Evolutionary conservation across 2,888 invertebrate species (phyloP), one percentile per base, ranked within the genome.

Genomic region (Phoronis australis): DNA sequence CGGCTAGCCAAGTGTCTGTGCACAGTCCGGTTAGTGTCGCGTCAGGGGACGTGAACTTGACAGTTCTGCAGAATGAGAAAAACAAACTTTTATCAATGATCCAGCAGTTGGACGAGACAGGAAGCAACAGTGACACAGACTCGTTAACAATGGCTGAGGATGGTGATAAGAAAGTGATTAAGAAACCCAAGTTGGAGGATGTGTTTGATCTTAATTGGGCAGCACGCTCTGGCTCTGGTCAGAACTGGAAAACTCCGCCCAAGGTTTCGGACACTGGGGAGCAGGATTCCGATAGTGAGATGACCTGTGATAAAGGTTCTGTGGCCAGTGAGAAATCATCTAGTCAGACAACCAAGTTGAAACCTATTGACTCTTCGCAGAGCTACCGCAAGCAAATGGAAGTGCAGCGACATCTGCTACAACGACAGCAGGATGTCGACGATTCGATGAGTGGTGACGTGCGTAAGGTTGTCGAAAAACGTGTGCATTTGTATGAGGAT

Each of bases 361-460:
- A 59, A 50, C 55, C 59, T 50, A 54, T 65, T 42, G 64, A 68
- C 49, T 55, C 60, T 18, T 59, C 57, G 20, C 61, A 65, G 51
- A 68, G 66, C 45, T 68, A 57, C 45, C 59, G 70, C 18, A 69
- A 67, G 54, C 69, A 68, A 56, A 65, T 70, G 66, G 71, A 71
- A 59, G 58, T 60, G 37, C 46, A 61, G 38, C 59, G 65, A 57
- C 31, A 31, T 15, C 31, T 12, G 9, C 31, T 12, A 15, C 9
- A 12, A 12, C 31, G 31, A 9, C 31, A 15, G 15, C 9, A 15
- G 9, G 9, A 31, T 31, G 31, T 9, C 9, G 31, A 31, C 31
- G 15, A 31, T 15, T 12, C 9, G 9, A 9, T 12, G 31, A 12
- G 9, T 12, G 15, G 15, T 12, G 9, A 9, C 31, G 9, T 31